Conservation (phyloP, 2,113 vertebrate species). For the Microtus oregoni region DNA sequence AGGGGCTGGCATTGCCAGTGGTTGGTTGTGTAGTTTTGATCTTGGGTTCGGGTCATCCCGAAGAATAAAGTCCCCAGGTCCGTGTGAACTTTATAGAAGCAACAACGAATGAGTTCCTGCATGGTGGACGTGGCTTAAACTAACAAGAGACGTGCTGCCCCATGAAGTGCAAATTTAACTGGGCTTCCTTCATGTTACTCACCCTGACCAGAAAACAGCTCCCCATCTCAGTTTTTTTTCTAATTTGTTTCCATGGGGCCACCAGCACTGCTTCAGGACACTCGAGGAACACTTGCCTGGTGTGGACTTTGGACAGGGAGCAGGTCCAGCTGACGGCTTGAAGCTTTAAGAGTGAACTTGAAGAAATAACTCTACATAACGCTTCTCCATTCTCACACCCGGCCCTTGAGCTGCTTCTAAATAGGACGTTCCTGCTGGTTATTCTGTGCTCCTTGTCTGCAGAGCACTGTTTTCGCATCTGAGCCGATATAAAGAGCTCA, state of each 20-base stretch:
- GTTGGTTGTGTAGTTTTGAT: not conserved
- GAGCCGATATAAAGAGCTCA: not conserved
- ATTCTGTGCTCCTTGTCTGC: not conserved
- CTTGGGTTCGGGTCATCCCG: not conserved
- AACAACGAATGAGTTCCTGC: not conserved
- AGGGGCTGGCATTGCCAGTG: not conserved
- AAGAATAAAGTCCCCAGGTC: not conserved
- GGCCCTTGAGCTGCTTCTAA: not conserved
- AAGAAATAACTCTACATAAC: not conserved
- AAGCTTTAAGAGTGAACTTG: not conserved
- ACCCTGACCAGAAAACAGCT: not conserved
- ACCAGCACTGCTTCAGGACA: too few relatives aligned
- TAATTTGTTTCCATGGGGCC: not conserved
- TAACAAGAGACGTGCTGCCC: not conserved
- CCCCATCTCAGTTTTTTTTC: not conserved
- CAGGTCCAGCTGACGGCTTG: not conserved
- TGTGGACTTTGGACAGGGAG: fast-evolving
- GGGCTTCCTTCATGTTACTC: not conserved
- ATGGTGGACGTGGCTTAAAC: not conserved
- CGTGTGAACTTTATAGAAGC: not conserved
- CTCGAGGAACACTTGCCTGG: fast-evolving
- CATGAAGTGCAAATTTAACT: not conserved
- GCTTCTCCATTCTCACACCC: not conserved
- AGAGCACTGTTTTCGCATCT: not conserved
- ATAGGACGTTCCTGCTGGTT: not conserved